Percentiles rank a stretch among this genome's conserved stretches.
phyloP scores from a whole-genome alignment of 2,113 vertebrate species.

The Todiramphus chloris region DNA sequence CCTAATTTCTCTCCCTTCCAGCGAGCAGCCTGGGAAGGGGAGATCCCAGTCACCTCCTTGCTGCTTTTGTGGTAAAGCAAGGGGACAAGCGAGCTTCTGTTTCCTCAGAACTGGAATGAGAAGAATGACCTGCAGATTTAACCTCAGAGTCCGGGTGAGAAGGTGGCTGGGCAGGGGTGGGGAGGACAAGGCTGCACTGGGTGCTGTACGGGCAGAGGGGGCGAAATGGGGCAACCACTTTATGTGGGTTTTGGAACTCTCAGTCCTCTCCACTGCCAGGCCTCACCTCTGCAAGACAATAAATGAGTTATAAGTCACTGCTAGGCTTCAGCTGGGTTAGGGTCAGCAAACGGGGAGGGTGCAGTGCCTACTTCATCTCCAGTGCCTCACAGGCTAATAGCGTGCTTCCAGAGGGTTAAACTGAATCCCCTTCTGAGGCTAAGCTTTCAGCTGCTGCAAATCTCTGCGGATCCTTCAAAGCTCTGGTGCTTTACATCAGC shows the following conservation, averaged over 20 bases:
- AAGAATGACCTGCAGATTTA: background rate
- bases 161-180: background rate
- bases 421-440: background rate
- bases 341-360: background rate
- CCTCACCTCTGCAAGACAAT: background rate
- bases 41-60: background rate
- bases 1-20: background rate
- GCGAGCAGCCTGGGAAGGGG: background rate
- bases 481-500: background rate
- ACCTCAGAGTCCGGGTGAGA: background rate
- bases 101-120: too few species aligned
- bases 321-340: background rate
- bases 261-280: background rate
- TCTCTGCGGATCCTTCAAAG: background rate
- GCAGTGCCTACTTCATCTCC: background rate
- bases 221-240: background rate
- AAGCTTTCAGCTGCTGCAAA: background rate
- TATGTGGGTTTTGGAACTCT: background rate
- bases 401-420: background rate
- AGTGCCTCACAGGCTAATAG: background rate
- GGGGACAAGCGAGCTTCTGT: background rate
- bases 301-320: accelerated
- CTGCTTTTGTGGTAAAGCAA: background rate
- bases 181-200: background rate
- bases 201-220: background rate